Evolutionary conservation across 2,797 vertebrate species (phyloP), one percentile per base, ranked within the genome.

Genomic region (Acanthurus leucopareius): DNA sequence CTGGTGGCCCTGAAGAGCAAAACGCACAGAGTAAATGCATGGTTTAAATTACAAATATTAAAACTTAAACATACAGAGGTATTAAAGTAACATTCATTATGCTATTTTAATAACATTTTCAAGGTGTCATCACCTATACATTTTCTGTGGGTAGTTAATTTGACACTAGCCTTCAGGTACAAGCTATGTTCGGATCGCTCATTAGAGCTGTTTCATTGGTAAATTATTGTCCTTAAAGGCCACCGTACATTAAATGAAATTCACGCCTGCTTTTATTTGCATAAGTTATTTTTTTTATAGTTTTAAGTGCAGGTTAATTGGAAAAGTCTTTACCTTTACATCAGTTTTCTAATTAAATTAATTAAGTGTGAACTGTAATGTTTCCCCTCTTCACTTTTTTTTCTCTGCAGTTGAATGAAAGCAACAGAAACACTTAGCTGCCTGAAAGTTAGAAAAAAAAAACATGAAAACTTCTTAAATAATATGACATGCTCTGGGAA

Each of bases 401-500:
- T 57, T 62, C 57, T 48, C 66, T 82, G 52, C 45, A 74, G 28
- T 67, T 60, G 11, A 67, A 54, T 22, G 28, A 71, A 42, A 61
- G 56, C 15, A 57, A 65, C 52, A 62, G 14, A 74, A 77, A 82
- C 25, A 32, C 16, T 52, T 77, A 40, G 32, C 69, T 77, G 52
- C 64, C 63, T 82, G 64, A 68, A 80, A 78, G 71, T 68, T 49
- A 10, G 32, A 14, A 28, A 71, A 52, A 79, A 70, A 80, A 70
- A 49, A 45, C 44, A 32, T 51, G 17, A 56, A 78, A 84, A 62
- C 62, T 10, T 71, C 45, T 22, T 14, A 67, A 84, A 82, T 19
- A 56, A 15, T 69, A 58, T 76, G 48, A 79, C 66, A 19, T 77
- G 68, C 68, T 85, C 76, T 73, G 60, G 22, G 58, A 78, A 77